Evolutionary conservation across 1,140 invertebrate species (phyloP), one percentile per base, ranked within the genome.

Genomic region (Branchinecta lynchi): DNA sequence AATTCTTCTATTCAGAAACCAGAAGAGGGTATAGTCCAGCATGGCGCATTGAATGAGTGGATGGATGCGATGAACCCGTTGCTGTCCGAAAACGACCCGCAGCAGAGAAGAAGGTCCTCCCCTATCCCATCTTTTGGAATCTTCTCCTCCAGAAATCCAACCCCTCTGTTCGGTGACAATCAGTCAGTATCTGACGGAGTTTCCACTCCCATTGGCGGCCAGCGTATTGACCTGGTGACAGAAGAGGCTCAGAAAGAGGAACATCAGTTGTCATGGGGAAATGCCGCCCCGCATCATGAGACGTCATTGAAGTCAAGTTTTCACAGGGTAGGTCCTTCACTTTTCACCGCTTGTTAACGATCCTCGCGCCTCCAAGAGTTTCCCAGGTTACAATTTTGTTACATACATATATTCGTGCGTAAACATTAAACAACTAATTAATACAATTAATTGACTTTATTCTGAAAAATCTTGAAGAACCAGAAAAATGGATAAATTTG

Each of bases 91-190:
- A 15, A 12, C 17, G 32, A 32, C 32, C 32, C 32, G 32, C 32
- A 32, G 32, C 51, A 60, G 51, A 60, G 51, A 60, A 12, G 51
- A 60, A 60, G 17, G 51, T 60, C 51, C 17, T 60, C 51, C 12
- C 51, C 51, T 60, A 20, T 60, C 17, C 51, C 51, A 6, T 60
- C 51, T 1, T 60, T 60, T 60, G 51, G 51, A 60, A 20, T 60
- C 6, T 60, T 60, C 17, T 12, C 12, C 12, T 60, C 51, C 12
- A 12, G 51, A 60, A 60, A 60, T 60, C 51, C 51, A 15, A 60
- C 51, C 51, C 51, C 51, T 60, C 51, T 60, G 51, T 60, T 60
- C 17, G 51, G 51, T 15, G 51, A 60, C 17, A 12, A 60, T 60
- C 51, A 12, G 12, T 60, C 51, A 60, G 51, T 3, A 60, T 60